Percentiles rank a stretch among this genome's conserved stretches.
Evolutionary conservation across 92 coral and sea anemone species (phyloP).

Genomic region (Plumapathes pennacea): DNA sequence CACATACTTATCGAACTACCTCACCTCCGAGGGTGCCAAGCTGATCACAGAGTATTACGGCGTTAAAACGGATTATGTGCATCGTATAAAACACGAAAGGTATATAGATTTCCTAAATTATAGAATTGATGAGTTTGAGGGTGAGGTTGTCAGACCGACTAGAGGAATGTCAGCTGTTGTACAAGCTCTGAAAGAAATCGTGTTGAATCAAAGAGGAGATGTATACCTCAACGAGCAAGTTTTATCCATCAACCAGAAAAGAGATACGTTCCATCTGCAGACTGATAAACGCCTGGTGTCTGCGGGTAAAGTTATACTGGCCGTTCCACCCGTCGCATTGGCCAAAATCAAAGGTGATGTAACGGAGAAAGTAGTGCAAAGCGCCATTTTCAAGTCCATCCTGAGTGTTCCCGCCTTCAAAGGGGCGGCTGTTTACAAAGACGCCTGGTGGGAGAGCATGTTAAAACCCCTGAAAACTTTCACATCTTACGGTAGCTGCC

Average conservation of each 20-base stretch:
- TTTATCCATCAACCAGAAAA: neutral
- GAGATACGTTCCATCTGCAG: constrained; percentile 3
- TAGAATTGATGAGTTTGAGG: neutral
- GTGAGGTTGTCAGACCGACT: neutral
- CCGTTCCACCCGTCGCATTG: constrained; percentile 9
- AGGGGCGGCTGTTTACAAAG: constrained; percentile 27
- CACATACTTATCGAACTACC: constrained; percentile 2
- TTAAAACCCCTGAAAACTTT: constrained; percentile 4
- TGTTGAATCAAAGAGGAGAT: neutral
- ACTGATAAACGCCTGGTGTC: constrained; percentile 7
- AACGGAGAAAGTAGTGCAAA: neutral
- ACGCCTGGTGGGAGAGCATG: constrained; percentile 27
- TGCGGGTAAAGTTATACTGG: constrained; percentile 12
- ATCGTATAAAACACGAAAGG: constrained; percentile 7
- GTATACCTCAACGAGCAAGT: constrained; percentile 10
- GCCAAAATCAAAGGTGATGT: constrained; percentile 16
- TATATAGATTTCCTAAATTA: neutral
- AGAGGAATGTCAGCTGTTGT: constrained; percentile 6
- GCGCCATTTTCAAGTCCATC: constrained; percentile 17
- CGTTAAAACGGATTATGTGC: constrained; percentile 15
- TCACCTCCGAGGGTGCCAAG: constrained; percentile 25
- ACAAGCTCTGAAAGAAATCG: neutral
- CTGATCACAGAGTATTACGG: constrained; percentile 4
- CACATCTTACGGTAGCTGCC: constrained; percentile 15
- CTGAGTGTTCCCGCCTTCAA: constrained; percentile 23